A percentile compares a stretch with the other conserved stretches of the same genome.
phyloP scores from a whole-genome alignment of 2,113 vertebrate species.

The Psilopogon haemacephalus region DNA sequence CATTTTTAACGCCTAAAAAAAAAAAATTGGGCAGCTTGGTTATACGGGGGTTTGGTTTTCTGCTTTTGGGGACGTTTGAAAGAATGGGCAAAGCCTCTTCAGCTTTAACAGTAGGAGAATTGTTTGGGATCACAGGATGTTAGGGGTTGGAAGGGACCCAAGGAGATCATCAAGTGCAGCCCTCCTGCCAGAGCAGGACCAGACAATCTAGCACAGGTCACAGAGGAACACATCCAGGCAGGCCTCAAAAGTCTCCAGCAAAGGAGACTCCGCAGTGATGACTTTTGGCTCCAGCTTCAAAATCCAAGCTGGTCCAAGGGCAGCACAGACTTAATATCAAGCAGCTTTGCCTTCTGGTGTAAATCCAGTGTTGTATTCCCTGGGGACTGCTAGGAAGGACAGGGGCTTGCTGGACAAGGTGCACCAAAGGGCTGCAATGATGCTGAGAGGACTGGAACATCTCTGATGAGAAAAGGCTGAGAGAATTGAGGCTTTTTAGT shows the following conservation, averaged over 20 bases:
- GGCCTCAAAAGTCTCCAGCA: too few relatives aligned
- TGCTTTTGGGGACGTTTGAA: not conserved
- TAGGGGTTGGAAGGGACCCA: too few relatives aligned
- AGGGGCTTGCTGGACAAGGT: too few relatives aligned
- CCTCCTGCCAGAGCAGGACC: too few relatives aligned
- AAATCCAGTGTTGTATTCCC: not conserved
- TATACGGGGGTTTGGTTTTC: not conserved
- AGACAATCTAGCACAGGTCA: too few relatives aligned
- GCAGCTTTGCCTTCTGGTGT: not conserved
- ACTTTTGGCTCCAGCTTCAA: not conserved
- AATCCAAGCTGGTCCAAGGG: not conserved
- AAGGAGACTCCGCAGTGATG: too few relatives aligned
- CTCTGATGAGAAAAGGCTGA: too few relatives aligned
- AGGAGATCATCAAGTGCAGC: too few relatives aligned
- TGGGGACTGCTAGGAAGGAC: not conserved
- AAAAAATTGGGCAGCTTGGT: not conserved
- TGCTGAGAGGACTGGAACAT: too few relatives aligned
- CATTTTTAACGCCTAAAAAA: not conserved
- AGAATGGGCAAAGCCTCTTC: not conserved
- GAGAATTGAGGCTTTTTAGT: too few relatives aligned
- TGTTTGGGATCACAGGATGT: not conserved
- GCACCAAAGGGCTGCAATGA: too few relatives aligned
- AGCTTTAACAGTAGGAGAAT: not conserved
- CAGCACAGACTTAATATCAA: not conserved
- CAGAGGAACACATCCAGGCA: too few relatives aligned